Base-by-base conservation (phyloP, 2,797 vertebrate species). In the Todus mexicanus region DNA sequence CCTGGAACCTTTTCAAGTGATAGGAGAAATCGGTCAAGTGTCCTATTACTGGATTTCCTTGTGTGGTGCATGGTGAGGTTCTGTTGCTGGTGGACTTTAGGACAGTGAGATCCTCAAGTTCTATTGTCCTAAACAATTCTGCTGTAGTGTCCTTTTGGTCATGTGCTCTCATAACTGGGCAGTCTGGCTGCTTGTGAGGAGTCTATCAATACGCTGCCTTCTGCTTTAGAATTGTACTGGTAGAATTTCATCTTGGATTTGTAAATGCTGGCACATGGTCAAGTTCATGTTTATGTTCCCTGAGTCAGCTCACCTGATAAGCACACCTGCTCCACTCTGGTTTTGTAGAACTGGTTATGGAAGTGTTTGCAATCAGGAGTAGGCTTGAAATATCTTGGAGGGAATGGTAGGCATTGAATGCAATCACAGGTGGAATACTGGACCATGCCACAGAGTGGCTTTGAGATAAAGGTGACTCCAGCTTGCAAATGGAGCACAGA, bases 321-420 rank as follows among this genome's bases (percentile, higher is more conserved):
- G 31, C 42, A 35, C 18, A 18, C 11, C 22, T 85, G 22, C 43
- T 61, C 19, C 12, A 12, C 35, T 68, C 38, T 5, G 10, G 53
- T 31, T 94, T 15, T 72, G 65, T 33, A 27, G 61, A 82, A 71
- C 90, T 68, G 72, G 72, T 92, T 85, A 5, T 66, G 60, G 77
- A 70, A 59, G 79, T 38, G 14, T 80, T 26, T 92, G 64, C 69
- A 71, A 8, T 73, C 56, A 43, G 43, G 16, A 40, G 20, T 12
- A 59, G 70, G 65, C 60, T 79, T 60, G 78, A 71, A 71, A 33
- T 89, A 12, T 2, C 40, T 82, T 60, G 79, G 84, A 38, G 75
- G 68, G 31, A 70, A 53, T 27, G 11, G 21, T 29, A 27, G 37
- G 37, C 54, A 53, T 9, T 56, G 53, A 15, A 50, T 0, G 2